Conservation (phyloP, 2,888 invertebrate species). For the Julus scandinavius region DNA sequence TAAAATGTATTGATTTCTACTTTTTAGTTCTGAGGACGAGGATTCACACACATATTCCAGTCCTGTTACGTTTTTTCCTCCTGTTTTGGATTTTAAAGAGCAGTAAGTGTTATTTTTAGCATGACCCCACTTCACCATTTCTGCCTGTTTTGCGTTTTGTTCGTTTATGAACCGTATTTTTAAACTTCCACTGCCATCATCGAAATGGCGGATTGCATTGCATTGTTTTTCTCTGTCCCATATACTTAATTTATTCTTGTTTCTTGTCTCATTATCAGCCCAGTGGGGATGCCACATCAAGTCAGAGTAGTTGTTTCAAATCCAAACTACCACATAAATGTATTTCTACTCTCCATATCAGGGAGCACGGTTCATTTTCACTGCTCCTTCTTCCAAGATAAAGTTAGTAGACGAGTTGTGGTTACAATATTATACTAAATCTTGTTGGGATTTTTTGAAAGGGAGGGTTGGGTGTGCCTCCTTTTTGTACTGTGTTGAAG, state of each 20-base stretch:
- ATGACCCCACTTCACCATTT: background rate
- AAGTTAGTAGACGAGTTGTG: conserved; percentile 71
- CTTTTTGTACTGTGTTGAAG: background rate
- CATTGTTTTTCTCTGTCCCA: conserved; percentile 21
- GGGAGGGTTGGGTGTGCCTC: background rate
- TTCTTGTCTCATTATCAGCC: conserved; percentile 69
- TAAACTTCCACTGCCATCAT: background rate
- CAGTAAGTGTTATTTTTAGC: conserved; percentile 69
- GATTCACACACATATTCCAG: conserved; percentile 56
- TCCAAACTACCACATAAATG: conserved; percentile 83
- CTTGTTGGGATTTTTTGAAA: background rate
- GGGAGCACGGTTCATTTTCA: conserved; percentile 96
- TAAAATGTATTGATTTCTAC: background rate
- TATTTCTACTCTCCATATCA: conserved; percentile 93
- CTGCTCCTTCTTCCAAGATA: conserved; percentile 95
- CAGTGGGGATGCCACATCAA: conserved; percentile 87
- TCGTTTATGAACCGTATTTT: background rate
- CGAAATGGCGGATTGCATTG: background rate
- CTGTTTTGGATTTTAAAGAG: conserved; percentile 76
- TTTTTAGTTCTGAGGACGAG: conserved; percentile 37
- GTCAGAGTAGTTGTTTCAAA: conserved; percentile 89
- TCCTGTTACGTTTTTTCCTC: conserved; percentile 72
- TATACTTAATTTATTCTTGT: conserved; percentile 52
- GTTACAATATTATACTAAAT: background rate
- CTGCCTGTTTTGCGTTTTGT: background rate